Evolutionary conservation across 2,797 vertebrate species (phyloP), one percentile per base, ranked within the genome.

Genomic region (Acrossocheilus wenchowensis): DNA sequence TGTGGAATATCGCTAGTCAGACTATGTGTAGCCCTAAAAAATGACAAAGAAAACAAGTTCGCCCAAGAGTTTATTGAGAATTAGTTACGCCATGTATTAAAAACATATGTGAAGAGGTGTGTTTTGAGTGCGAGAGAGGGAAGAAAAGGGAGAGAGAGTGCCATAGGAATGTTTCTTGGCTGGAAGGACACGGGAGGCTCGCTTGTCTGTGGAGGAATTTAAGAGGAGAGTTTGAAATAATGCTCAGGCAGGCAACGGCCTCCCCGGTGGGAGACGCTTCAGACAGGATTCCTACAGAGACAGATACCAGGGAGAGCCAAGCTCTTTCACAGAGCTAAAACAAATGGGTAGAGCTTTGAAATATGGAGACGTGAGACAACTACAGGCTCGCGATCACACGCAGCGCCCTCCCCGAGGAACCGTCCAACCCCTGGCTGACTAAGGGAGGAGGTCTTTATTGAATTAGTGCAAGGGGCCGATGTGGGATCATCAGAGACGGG

Each of bases 121-220:
- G 8, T 86, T 83, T 78, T 81, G 71, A 83, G 48, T 6, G 71
- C 11, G 64, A 82, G 83, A 69, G 15, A 84, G 19, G 72, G 21
- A 60, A 11, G 82, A 64, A 88, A 88, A 64, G 89, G 71, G 52
- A 71, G 45, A 68, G 78, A 79, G 41, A 81, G 69, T 1, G 68
- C 54, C 4, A 41, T 71, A 50, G 78, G 85, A 90, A 86, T 87
- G 81, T 83, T 87, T 87, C 48, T 86, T 88, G 78, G 83, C 88
- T 89, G 72, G 50, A 81, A 82, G 82, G 69, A 21, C 39, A 89
- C 77, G 82, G 88, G 87, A 90, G 89, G 87, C 85, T 80, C 74
- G 89, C 91, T 89, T 94, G 93, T 93, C 93, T 93, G 89, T 87
- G 79, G 86, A 93, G 89, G 92, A 93, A 94, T 93, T 91, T 79